Evolutionary conservation across 92 coral and sea anemone species (phyloP).

Genomic region (Heteractis magnifica): DNA sequence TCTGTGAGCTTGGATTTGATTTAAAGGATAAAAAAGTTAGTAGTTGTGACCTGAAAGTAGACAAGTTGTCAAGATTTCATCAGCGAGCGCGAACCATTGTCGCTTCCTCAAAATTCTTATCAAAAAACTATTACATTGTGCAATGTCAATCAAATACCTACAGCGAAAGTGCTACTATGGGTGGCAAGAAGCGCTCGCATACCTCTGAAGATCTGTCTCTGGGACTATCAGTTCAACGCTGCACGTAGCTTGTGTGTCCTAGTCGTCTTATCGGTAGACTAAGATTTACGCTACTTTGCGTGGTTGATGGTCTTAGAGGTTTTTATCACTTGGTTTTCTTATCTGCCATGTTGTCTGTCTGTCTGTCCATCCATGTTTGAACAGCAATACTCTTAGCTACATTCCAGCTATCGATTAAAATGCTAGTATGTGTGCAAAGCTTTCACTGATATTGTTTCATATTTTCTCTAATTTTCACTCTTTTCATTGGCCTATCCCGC

Average conservation of each 20-base stretch:
- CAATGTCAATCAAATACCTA: background rate
- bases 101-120: background rate
- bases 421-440: no score
- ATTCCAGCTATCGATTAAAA: no score
- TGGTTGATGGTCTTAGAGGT: no score
- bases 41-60: background rate
- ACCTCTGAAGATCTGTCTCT: background rate
- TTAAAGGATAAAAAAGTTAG: background rate
- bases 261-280: no score
- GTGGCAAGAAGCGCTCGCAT: background rate
- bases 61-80: background rate
- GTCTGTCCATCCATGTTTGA: background rate
- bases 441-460: no score
- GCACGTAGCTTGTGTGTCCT: background rate
- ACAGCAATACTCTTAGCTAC: no score
- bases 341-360: background rate
- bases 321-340: no score
- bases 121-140: background rate
- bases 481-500: no score
- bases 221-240: background rate
- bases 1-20: background rate
- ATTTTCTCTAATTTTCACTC: no score
- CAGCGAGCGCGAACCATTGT: background rate
- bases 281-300: no score
- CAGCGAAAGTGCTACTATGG: background rate